A percentile compares a stretch with the other conserved stretches of the same genome.
Evolutionary conservation across 2,888 invertebrate genomes (phyloP).

Genomic region (Idaea biselata): DNA sequence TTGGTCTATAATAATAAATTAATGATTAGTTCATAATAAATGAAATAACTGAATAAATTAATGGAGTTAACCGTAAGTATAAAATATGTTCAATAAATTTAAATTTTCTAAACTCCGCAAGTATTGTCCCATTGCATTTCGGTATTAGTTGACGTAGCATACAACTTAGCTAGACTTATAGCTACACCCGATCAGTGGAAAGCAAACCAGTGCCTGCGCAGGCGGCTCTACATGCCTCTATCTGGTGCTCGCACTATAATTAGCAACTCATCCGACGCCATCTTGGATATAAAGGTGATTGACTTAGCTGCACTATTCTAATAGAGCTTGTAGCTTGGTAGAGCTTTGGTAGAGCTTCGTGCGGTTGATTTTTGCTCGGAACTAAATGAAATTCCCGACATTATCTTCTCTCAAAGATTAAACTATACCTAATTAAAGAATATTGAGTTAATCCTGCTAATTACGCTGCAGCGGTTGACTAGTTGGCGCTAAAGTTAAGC

Average conservation of each 20-base stretch:
- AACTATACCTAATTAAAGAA: not conserved
- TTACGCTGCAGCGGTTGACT: not conserved
- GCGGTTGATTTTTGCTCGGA: not conserved
- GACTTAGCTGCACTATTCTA: not conserved
- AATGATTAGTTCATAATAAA: too few relatives aligned
- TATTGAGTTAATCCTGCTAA: not conserved
- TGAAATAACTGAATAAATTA: too few relatives aligned
- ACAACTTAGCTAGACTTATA: not conserved
- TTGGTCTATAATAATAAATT: too few relatives aligned
- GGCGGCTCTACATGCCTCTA: not conserved
- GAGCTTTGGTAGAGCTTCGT: not conserved
- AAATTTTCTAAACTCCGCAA: too few relatives aligned
- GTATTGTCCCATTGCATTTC: too few relatives aligned
- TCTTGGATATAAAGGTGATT: not conserved
- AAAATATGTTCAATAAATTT: too few relatives aligned
- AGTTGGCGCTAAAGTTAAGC: not conserved
- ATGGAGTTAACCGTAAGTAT: too few relatives aligned
- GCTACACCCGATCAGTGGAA: not conserved
- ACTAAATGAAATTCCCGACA: not conserved
- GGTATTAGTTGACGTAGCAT: too few relatives aligned
- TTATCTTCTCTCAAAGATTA: not conserved
- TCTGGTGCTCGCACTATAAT: constrained; percentile 1
- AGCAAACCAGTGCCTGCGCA: not conserved
- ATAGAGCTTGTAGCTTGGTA: not conserved
- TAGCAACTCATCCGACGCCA: not conserved